Evolutionary conservation across 2,113 vertebrate species (phyloP).

Genomic region (Salvelinus namaycush): DNA sequence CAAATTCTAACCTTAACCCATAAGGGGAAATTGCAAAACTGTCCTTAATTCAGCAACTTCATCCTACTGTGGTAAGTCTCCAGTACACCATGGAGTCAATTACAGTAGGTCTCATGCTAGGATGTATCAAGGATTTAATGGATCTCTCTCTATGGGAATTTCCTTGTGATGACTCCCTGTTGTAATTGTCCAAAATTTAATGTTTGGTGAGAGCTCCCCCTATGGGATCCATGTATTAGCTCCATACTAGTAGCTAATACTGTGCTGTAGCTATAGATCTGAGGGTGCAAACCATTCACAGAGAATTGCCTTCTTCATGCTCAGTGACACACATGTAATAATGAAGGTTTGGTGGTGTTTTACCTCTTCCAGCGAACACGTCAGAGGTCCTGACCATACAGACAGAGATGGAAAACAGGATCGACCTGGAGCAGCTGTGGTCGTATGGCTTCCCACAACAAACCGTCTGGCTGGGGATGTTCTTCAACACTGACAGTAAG

Average conservation of each 20-base stretch:
- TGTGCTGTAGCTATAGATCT: neutral
- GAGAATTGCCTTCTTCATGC: no score
- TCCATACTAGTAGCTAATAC: neutral
- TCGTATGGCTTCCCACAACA: constrained; percentile 75
- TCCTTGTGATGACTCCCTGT: no score
- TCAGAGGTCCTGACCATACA: constrained; percentile 86
- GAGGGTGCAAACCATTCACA: no score
- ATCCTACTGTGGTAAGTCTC: no score
- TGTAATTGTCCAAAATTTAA: neutral
- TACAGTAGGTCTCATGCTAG: no score
- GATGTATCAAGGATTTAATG: no score
- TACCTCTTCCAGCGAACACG: constrained; percentile 65
- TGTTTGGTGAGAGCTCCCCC: constrained; percentile 43
- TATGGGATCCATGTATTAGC: constrained; percentile 22
- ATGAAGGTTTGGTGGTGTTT: constrained; percentile 7
- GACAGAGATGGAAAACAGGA: constrained; percentile 83
- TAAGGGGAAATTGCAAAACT: neutral
- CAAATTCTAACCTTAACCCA: neutral
- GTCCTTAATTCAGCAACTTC: neutral
- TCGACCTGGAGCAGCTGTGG: constrained; percentile 83
- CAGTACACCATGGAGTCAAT: no score
- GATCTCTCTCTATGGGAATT: neutral
- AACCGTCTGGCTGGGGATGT: constrained; percentile 85
- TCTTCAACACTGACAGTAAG: constrained; percentile 82
- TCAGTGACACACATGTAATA: neutral